Percentiles rank a stretch among this genome's conserved stretches.
phyloP scores from a whole-genome alignment of 1,140 invertebrate genomes.

The Trachymyrmex septentrionalis region DNA sequence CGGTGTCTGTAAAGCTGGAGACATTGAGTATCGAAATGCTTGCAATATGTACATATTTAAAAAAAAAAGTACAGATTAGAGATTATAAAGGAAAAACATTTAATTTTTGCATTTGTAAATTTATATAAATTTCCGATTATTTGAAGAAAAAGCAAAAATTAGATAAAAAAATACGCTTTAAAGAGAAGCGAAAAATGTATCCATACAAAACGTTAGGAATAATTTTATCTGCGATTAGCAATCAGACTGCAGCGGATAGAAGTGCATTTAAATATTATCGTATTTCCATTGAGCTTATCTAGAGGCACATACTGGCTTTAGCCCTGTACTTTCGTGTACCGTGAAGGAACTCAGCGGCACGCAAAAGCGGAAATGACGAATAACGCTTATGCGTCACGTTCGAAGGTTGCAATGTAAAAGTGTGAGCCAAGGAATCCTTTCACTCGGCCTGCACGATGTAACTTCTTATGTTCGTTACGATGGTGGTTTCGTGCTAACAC shows the following conservation, averaged over 20 bases:
- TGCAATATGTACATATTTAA: neutral
- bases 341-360: neutral
- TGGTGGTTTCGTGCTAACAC: conserved; percentile 49
- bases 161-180: neutral
- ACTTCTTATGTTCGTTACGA: conserved; percentile 56
- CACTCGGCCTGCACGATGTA: conserved; percentile 64
- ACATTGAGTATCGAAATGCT: neutral
- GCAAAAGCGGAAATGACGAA: conserved; percentile 66
- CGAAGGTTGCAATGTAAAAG: conserved; percentile 65
- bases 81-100: neutral
- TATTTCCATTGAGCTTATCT: conserved; percentile 16
- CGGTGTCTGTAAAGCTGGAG: neutral
- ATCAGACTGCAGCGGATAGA: neutral
- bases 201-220: neutral
- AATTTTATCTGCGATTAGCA: conserved; percentile 16
- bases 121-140: neutral
- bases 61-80: neutral
- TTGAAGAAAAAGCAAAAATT: conserved; percentile 7
- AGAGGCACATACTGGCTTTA: neutral
- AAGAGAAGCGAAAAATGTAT: neutral
- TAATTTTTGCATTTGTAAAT: conserved; percentile 15
- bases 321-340: conserved; percentile 18
- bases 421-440: conserved; percentile 66
- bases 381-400: conserved; percentile 58
- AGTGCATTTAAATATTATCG: conserved; percentile 6